These are phyloP conservation scores for Tangachromis dhanisi DNA, from an alignment of 2,113 vertebrate species.

Conservation along the genomic window DNA sequence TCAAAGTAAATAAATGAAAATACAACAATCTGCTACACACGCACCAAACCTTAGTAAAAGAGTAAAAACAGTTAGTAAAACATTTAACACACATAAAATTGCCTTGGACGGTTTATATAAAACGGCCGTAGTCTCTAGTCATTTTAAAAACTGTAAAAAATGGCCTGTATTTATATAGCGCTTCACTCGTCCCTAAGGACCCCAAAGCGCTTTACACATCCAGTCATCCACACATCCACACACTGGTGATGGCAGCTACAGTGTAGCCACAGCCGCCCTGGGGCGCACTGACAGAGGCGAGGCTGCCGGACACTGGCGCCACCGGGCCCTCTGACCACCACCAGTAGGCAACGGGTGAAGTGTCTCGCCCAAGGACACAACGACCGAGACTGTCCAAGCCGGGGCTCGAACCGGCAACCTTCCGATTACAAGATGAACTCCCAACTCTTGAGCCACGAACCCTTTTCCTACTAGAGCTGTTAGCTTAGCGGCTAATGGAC, in stretches of 20 bases:
- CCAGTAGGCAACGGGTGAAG: background rate
- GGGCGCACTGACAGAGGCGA: background rate
- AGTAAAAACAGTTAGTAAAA: background rate
- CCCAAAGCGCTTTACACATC: fast-evolving
- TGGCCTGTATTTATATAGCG: fast-evolving
- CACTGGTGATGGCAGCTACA: background rate
- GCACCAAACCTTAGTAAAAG: background rate
- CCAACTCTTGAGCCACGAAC: fast-evolving
- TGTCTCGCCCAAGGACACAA: background rate
- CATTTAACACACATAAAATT: background rate
- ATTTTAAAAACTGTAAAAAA: background rate
- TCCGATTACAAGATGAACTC: fast-evolving
- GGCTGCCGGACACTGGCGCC: background rate
- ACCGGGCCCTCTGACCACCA: background rate
- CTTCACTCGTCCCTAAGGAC: fast-evolving
- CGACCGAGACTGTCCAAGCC: fast-evolving
- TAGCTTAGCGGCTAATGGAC: background rate
- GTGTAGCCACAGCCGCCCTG: background rate
- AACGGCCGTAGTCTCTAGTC: fast-evolving
- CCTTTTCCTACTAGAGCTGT: background rate
- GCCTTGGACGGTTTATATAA: background rate
- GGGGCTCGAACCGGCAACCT: fast-evolving
- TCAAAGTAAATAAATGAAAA: background rate
- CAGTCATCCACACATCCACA: fast-evolving
- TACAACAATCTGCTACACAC: background rate